A percentile compares a stretch with the other conserved stretches of the same genome.
These are phyloP conservation scores for Python bivittatus DNA, from an alignment of 2,113 vertebrate genomes.

Conservation along the genomic window DNA sequence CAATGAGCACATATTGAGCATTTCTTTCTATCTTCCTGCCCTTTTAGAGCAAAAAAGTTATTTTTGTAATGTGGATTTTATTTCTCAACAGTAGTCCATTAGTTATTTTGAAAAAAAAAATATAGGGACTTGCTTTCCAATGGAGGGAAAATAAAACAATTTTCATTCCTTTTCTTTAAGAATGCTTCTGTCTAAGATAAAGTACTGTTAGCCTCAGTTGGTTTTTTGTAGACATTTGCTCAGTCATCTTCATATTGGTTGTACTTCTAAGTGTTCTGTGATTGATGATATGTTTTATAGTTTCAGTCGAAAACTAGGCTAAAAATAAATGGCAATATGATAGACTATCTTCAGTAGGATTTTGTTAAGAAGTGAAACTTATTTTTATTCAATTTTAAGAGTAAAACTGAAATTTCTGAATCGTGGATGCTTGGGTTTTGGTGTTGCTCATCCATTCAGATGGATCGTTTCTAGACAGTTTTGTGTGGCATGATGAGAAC, in stretches of 20 bases:
- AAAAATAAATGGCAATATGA: constrained; percentile 20
- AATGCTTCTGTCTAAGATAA: not conserved
- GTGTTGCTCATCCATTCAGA: not conserved
- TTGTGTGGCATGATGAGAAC: not conserved
- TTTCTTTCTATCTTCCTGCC: not conserved
- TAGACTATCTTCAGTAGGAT: not conserved
- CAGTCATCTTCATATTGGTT: constrained; percentile 17
- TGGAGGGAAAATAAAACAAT: not conserved
- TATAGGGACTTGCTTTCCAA: not conserved
- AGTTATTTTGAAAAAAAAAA: not conserved
- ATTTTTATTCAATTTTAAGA: constrained; percentile 5
- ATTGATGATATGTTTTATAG: constrained; percentile 15
- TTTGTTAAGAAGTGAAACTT: not conserved
- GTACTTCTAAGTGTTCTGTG: not conserved
- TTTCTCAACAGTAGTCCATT: not conserved
- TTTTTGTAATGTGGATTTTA: constrained; percentile 9
- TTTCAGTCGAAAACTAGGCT: constrained; percentile 13
- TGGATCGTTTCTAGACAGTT: not conserved
- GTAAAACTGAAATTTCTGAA: constrained; percentile 34
- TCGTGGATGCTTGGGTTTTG: not conserved
- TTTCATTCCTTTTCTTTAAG: not conserved
- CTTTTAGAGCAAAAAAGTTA: not conserved
- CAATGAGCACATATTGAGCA: not conserved
- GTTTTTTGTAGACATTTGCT: constrained; percentile 2
- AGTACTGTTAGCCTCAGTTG: not conserved